Percentiles rank a stretch among this genome's conserved stretches.
Evolutionary conservation across 2,797 vertebrate species (phyloP).

Genomic region (Sebastes miniatus): DNA sequence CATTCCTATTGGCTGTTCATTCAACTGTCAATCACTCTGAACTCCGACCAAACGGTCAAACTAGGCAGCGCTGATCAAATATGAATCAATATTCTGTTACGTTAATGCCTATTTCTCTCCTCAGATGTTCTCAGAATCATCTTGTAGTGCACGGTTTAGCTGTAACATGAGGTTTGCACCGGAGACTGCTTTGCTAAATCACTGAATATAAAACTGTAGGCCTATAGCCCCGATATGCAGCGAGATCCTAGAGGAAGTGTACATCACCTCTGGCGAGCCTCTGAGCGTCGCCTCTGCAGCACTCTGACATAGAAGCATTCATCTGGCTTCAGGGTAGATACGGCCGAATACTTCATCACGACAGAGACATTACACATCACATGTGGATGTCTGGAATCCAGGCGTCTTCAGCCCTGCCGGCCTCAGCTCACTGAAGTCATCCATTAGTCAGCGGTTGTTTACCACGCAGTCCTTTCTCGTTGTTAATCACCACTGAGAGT

Average conservation of each 20-base stretch:
- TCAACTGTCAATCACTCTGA: too few relatives aligned
- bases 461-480: background rate
- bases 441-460: conserved; percentile 1
- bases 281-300: background rate
- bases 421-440: background rate
- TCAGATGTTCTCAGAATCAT: rapidly evolving
- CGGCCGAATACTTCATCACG: background rate
- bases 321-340: background rate
- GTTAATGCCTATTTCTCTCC: too few relatives aligned
- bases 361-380: background rate
- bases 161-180: background rate
- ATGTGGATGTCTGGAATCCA: background rate
- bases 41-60: too few relatives aligned
- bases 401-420: background rate
- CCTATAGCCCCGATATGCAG: background rate
- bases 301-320: background rate
- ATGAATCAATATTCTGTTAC: too few relatives aligned
- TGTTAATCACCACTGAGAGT: conserved; percentile 22
- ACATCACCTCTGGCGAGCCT: background rate
- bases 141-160: too few relatives aligned
- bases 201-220: background rate
- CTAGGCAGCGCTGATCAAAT: too few relatives aligned
- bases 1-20: too few relatives aligned
- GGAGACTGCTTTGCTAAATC: background rate
- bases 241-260: background rate